These are phyloP conservation scores for Choloepus didactylus DNA, from an alignment of 2,797 vertebrate genomes.

Conservation along the genomic window DNA sequence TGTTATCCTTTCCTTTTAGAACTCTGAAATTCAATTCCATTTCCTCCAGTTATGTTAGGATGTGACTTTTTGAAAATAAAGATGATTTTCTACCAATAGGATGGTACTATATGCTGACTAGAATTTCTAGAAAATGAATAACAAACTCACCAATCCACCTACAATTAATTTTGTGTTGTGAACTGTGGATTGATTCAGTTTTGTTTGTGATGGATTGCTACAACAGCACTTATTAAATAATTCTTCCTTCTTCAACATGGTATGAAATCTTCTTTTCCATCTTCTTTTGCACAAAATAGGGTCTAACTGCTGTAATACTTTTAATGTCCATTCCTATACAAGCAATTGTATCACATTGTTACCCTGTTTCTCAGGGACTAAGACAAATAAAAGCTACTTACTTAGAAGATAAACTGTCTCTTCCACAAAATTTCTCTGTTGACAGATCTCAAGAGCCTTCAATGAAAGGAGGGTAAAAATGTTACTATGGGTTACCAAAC, in stretches of 20 bases:
- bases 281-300: not conserved
- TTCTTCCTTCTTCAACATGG: not conserved
- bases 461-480: slow-evolving; percentile 70
- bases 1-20: not conserved
- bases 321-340: not conserved
- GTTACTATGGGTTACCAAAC: slow-evolving; percentile 32
- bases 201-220: not conserved
- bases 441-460: slow-evolving; percentile 98
- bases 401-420: slow-evolving; percentile 98
- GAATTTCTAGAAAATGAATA: not conserved
- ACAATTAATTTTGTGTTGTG: not conserved
- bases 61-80: not conserved
- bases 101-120: not conserved
- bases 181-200: not conserved
- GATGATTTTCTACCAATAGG: not conserved
- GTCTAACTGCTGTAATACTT: not conserved
- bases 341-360: not conserved
- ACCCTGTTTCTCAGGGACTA: not conserved
- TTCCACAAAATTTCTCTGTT: slow-evolving; percentile 98
- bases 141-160: not conserved
- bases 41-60: not conserved
- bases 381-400: slow-evolving; percentile 88
- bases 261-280: not conserved
- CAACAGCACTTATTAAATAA: not conserved
- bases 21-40: not conserved